Evolutionary conservation across 2,797 vertebrate species (phyloP).

Genomic region (Phylloscopus collybita): DNA sequence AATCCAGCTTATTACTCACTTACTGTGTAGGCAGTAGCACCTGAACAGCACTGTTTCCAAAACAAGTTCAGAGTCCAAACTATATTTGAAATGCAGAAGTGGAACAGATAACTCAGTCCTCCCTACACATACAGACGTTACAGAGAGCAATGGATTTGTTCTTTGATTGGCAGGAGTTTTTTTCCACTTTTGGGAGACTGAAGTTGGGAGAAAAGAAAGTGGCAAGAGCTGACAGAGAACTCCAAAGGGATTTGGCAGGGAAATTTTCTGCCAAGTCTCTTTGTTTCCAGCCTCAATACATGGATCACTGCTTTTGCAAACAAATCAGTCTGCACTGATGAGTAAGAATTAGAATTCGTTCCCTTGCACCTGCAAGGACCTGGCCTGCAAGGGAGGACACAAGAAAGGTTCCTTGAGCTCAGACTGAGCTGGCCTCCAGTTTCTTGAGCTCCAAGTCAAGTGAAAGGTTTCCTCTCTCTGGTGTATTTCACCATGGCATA

Average conservation of each 20-base stretch:
- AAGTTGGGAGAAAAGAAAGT: background rate
- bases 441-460: fast-evolving
- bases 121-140: background rate
- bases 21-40: background rate
- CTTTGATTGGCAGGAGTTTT: background rate
- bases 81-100: background rate
- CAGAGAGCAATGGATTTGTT: background rate
- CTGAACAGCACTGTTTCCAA: background rate
- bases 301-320: background rate
- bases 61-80: conserved; percentile 5
- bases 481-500: background rate
- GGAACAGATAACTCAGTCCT: background rate
- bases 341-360: background rate
- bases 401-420: background rate
- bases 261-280: background rate
- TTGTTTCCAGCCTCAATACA: background rate
- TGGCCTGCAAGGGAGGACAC: background rate
- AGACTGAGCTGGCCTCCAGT: background rate
- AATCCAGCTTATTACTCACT: background rate
- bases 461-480: background rate
- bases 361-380: background rate
- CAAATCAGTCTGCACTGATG: background rate
- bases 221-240: background rate
- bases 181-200: background rate
- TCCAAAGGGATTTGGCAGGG: background rate